Evolutionary conservation across 1,140 invertebrate species (phyloP).

Genomic region (Pseudobourletiella spinata): DNA sequence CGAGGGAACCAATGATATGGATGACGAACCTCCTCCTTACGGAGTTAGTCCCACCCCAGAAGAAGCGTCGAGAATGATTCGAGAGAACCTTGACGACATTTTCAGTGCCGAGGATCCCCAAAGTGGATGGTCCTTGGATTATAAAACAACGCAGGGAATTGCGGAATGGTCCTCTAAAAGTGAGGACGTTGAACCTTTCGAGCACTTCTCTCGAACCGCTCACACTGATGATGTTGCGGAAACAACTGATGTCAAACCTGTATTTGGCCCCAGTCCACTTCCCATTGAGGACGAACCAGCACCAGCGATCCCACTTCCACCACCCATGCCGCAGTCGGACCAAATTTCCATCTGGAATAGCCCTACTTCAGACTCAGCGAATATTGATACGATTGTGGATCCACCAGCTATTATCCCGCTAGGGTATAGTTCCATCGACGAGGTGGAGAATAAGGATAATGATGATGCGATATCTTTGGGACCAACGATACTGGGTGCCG

Average conservation of each 20-base stretch:
- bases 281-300: too few species aligned
- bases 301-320: neutral
- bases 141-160: neutral
- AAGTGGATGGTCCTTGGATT: neutral
- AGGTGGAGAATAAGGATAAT: neutral
- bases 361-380: too few species aligned
- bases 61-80: too few species aligned
- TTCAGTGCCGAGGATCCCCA: neutral
- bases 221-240: too few species aligned
- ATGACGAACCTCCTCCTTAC: neutral
- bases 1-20: neutral
- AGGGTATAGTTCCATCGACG: neutral
- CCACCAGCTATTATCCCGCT: neutral
- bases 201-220: too few species aligned
- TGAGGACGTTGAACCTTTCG: neutral
- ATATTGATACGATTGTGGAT: too few species aligned
- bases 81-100: neutral
- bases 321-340: neutral
- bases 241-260: too few species aligned
- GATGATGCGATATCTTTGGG: neutral
- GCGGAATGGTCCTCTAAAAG: neutral
- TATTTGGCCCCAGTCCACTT: too few species aligned
- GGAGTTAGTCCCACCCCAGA: neutral
- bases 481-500: neutral
- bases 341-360: too few species aligned